Conservation (phyloP, 2,888 invertebrate species). For the Sturmia bella region DNA sequence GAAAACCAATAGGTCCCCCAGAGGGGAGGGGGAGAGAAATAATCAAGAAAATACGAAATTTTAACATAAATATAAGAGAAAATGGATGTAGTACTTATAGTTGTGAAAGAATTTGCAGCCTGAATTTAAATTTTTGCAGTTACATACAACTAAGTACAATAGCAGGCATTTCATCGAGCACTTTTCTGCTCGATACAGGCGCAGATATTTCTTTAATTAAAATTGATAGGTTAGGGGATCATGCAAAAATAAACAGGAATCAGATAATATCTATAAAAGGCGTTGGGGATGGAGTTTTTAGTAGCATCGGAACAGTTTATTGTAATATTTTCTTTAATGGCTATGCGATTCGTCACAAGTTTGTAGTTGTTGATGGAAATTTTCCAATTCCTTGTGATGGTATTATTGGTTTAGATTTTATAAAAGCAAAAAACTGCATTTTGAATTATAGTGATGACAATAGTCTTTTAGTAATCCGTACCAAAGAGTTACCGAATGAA, state of each 20-base stretch:
- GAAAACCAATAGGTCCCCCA: not conserved
- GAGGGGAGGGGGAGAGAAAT: not conserved
- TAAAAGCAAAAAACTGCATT: no score
- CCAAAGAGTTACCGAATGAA: no score
- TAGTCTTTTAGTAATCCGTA: no score
- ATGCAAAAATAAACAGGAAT: not conserved
- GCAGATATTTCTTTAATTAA: not conserved
- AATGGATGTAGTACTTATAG: no score
- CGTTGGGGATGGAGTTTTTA: not conserved
- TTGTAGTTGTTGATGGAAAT: no score
- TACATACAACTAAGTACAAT: no score
- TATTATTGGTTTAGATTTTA: no score
- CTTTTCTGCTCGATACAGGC: not conserved
- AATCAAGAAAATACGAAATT: not conserved
- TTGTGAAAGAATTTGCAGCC: not conserved
- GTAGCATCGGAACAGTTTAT: not conserved
- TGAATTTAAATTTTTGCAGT: no score
- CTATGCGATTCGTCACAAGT: conserved; percentile 1
- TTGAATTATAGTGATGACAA: no score
- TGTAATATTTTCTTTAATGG: not conserved
- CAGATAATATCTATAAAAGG: not conserved
- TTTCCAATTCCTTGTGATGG: no score
- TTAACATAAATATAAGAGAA: not conserved
- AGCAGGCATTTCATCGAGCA: no score
- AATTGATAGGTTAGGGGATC: not conserved